phyloP scores from a whole-genome alignment of 2,797 vertebrate genomes.

The Sphenodon punctatus region DNA sequence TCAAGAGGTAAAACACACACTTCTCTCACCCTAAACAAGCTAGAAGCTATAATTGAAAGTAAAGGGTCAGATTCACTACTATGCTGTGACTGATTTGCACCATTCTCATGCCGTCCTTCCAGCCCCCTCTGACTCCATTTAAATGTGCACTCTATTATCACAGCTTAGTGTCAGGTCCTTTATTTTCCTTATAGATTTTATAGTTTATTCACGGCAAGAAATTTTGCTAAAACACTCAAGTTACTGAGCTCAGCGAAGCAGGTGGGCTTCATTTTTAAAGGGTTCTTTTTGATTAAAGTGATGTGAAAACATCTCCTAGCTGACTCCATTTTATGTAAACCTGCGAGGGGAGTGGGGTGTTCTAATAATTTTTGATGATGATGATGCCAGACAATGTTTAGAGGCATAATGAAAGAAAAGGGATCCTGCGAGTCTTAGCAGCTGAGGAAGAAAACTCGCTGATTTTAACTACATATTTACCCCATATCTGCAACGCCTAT shows the following conservation, averaged over 20 bases:
- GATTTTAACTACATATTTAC: constrained; percentile 36
- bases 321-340: constrained; percentile 48
- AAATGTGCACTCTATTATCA: not conserved
- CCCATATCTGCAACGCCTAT: not conserved
- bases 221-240: not conserved
- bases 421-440: constrained; percentile 14
- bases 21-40: constrained; percentile 53
- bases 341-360: constrained; percentile 15
- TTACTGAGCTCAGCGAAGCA: not conserved
- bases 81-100: constrained; percentile 16
- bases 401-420: constrained; percentile 56
- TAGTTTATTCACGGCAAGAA: not conserved
- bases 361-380: constrained; percentile 54
- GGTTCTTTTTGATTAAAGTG: not conserved
- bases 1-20: constrained; percentile 57
- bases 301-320: constrained; percentile 10
- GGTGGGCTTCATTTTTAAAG: not conserved
- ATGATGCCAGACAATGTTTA: constrained; percentile 63
- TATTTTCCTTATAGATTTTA: not conserved
- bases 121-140: constrained; percentile 1
- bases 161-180: not conserved
- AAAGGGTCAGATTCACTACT: constrained; percentile 27
- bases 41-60: constrained; percentile 48
- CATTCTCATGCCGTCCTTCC: constrained; percentile 13
- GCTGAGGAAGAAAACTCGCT: constrained; percentile 31